phyloP scores from a whole-genome alignment of 2,113 vertebrate genomes.

The Chaetura pelagica region DNA sequence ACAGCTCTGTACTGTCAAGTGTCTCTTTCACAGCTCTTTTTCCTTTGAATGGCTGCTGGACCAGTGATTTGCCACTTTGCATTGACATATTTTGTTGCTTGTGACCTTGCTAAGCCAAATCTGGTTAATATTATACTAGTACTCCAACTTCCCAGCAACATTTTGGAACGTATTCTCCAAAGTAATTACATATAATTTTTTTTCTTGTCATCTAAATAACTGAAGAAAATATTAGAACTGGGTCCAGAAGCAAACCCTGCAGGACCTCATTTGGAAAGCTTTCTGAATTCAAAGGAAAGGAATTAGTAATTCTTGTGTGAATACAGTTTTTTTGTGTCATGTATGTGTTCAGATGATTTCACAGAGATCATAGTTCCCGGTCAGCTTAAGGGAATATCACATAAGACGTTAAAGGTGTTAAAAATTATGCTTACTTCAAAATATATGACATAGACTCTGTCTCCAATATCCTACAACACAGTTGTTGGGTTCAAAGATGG shows the following conservation, averaged over 20 bases:
- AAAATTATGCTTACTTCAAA: neutral
- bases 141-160: neutral
- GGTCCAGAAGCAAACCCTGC: neutral
- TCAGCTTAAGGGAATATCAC: constrained; percentile 18
- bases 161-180: neutral
- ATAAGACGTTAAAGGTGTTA: neutral
- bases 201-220: neutral
- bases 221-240: constrained; percentile 3
- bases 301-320: neutral
- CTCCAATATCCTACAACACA: neutral
- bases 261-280: neutral
- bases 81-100: neutral
- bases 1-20: neutral
- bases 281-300: neutral
- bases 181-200: neutral
- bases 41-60: neutral
- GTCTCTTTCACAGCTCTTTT: neutral
- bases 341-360: neutral
- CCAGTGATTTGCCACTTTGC: neutral
- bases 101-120: neutral
- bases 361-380: neutral
- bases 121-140: neutral
- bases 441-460: neutral
- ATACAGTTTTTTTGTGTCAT: neutral
- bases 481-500: neutral